Conservation (phyloP, 2,888 invertebrate genomes). For the Carabus problematicus region DNA sequence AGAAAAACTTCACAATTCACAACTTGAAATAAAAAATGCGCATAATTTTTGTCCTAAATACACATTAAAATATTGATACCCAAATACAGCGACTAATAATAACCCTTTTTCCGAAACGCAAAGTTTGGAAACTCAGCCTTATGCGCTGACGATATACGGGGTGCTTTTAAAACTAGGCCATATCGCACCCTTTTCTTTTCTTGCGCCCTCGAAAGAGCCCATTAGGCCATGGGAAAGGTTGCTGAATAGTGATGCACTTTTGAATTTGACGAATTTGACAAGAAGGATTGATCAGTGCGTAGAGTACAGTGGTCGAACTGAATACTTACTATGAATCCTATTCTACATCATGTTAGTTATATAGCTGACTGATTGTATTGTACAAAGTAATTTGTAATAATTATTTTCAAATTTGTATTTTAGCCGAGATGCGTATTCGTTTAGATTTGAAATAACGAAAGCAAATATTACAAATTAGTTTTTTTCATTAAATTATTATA, state of each 20-base stretch:
- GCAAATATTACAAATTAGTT: too few species aligned
- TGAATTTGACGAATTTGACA: slow-evolving; percentile 8
- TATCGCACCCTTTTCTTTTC: slow-evolving; percentile 9
- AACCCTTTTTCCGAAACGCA: slow-evolving; percentile 29
- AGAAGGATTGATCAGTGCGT: too few species aligned
- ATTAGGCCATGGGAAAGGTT: slow-evolving; percentile 12
- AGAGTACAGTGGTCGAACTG: too few species aligned
- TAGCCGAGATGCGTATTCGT: too few species aligned
- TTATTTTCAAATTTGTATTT: too few species aligned
- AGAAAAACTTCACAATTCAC: slow-evolving; percentile 4
- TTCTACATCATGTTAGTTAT: too few species aligned
- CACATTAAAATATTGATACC: slow-evolving; percentile 42
- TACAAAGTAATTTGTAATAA: too few species aligned
- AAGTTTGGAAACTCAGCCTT: neutral
- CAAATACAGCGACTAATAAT: slow-evolving; percentile 36
- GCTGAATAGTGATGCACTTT: slow-evolving; percentile 5
- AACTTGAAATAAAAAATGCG: slow-evolving; percentile 22
- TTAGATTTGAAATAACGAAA: too few species aligned
- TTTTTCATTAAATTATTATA: too few species aligned
- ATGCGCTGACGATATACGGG: neutral
- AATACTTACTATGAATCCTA: too few species aligned
- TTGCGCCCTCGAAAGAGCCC: neutral
- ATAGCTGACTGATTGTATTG: too few species aligned
- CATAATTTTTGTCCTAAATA: slow-evolving; percentile 36
- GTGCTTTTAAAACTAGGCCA: neutral